Percentiles rank a stretch among this genome's conserved stretches.
These are phyloP conservation scores for Melieria omissa DNA, from an alignment of 2,888 invertebrate genomes.

Conservation along the genomic window DNA sequence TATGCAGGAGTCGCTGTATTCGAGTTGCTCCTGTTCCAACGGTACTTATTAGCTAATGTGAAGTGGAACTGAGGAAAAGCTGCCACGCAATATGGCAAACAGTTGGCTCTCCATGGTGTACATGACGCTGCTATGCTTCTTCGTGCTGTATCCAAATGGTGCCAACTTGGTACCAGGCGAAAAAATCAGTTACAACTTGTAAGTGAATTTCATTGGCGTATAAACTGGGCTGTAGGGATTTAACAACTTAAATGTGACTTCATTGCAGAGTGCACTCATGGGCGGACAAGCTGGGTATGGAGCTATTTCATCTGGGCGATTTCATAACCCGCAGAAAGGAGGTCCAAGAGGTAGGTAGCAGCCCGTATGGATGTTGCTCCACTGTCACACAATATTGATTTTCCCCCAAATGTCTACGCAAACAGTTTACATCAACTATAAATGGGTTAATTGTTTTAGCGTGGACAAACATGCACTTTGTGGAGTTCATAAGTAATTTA, in stretches of 20 bases:
- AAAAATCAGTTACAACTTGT: slow-evolving; percentile 66
- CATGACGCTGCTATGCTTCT: slow-evolving; percentile 53
- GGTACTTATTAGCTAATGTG: too few relatives aligned
- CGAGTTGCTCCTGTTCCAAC: too few relatives aligned
- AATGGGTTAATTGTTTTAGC: slow-evolving; percentile 20
- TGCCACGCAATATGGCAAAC: slow-evolving; percentile 30
- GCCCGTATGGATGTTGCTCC: background rate
- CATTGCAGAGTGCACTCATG: slow-evolving; percentile 78
- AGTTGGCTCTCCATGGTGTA: slow-evolving; percentile 52
- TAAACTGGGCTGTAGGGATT: slow-evolving; percentile 1
- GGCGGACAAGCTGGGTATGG: slow-evolving; percentile 84
- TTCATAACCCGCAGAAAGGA: slow-evolving; percentile 82
- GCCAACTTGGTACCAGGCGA: slow-evolving; percentile 61
- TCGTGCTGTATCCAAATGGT: slow-evolving; percentile 59
- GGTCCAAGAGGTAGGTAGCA: slow-evolving; percentile 76
- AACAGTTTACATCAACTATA: slow-evolving; percentile 7
- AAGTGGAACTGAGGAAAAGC: background rate
- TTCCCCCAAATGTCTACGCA: slow-evolving; percentile 46
- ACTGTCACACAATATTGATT: slow-evolving; percentile 55
- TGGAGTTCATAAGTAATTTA: too few relatives aligned
- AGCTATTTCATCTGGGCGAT: slow-evolving; percentile 83
- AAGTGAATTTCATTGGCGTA: slow-evolving; percentile 43
- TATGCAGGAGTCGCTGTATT: too few relatives aligned
- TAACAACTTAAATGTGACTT: slow-evolving; percentile 13
- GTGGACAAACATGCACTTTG: too few relatives aligned